phyloP scores from a whole-genome alignment of 2,797 vertebrate genomes.

The Mormyrus hasselquistii region DNA sequence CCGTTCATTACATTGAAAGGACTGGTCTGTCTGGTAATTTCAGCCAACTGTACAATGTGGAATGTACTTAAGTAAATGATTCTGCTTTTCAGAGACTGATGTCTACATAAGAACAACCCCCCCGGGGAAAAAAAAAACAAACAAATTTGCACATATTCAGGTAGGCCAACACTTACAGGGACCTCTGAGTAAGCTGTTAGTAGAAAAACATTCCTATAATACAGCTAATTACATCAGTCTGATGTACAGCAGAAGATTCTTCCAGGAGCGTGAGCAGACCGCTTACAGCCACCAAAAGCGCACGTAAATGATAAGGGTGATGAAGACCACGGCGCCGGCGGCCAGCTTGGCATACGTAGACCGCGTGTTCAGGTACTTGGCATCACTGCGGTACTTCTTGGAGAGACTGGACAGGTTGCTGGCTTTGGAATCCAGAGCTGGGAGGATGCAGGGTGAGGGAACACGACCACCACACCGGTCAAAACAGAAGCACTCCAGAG shows the following conservation, averaged over 20 bases:
- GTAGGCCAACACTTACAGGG: slow-evolving; percentile 30
- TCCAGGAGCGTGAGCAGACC: neutral
- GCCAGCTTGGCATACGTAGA: slow-evolving; percentile 86
- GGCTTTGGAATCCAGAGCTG: slow-evolving; percentile 87
- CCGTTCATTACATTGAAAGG: neutral
- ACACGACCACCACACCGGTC: neutral
- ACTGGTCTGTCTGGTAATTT: neutral
- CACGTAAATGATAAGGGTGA: slow-evolving; percentile 83
- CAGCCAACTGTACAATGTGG: neutral
- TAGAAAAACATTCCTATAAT: slow-evolving; percentile 7
- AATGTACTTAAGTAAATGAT: neutral
- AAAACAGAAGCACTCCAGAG: neutral
- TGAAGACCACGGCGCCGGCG: slow-evolving; percentile 73
- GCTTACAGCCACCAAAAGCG: slow-evolving; percentile 93
- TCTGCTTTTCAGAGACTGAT: neutral
- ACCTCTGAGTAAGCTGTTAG: slow-evolving; percentile 5
- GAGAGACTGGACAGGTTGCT: slow-evolving; percentile 81
- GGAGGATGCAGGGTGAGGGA: neutral
- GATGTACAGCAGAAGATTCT: neutral
- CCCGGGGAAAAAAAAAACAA: neutral
- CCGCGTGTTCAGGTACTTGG: slow-evolving; percentile 88
- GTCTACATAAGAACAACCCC: neutral
- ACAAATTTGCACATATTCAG: neutral
- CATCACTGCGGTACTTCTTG: slow-evolving; percentile 88
- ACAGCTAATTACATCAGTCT: slow-evolving; percentile 9